Percentiles rank a stretch among this genome's conserved stretches.
phyloP scores from a whole-genome alignment of 2,797 vertebrate genomes.

The Lepus townsendii region DNA sequence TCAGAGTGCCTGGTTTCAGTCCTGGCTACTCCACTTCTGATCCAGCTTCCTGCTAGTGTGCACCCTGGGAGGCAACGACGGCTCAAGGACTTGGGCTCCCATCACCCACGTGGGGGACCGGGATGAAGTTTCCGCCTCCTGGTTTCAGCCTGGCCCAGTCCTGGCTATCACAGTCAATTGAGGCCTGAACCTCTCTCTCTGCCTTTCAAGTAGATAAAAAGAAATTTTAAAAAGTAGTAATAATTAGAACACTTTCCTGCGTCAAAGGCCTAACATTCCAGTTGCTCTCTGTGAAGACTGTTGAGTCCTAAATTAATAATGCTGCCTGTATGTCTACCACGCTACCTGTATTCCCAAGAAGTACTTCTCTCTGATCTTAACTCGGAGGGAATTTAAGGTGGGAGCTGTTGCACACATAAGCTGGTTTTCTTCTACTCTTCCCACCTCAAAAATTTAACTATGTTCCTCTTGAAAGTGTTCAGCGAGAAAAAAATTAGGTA shows the following conservation, averaged over 20 bases:
- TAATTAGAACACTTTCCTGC: background rate
- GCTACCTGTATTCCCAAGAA: background rate
- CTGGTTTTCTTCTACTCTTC: constrained; percentile 1
- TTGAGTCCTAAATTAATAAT: background rate
- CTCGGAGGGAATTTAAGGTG: background rate
- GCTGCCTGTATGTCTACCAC: background rate
- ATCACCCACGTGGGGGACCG: too few relatives aligned
- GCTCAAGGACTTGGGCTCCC: too few relatives aligned
- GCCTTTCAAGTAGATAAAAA: background rate
- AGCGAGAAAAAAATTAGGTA: background rate
- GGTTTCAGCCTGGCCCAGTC: too few relatives aligned
- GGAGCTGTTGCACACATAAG: background rate
- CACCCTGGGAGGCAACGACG: too few relatives aligned
- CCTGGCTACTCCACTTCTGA: too few relatives aligned
- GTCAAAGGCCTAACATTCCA: background rate
- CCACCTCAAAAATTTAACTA: background rate
- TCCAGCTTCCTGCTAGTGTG: too few relatives aligned
- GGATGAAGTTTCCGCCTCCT: too few relatives aligned
- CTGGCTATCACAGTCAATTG: too few relatives aligned
- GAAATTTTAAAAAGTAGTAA: background rate
- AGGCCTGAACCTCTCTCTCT: too few relatives aligned
- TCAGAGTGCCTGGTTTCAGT: too few relatives aligned
- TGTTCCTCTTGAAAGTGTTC: background rate
- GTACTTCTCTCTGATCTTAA: background rate
- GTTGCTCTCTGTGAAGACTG: background rate